These are phyloP conservation scores for Danaus plexippus DNA, from an alignment of 1,140 invertebrate species.

Conservation along the genomic window DNA sequence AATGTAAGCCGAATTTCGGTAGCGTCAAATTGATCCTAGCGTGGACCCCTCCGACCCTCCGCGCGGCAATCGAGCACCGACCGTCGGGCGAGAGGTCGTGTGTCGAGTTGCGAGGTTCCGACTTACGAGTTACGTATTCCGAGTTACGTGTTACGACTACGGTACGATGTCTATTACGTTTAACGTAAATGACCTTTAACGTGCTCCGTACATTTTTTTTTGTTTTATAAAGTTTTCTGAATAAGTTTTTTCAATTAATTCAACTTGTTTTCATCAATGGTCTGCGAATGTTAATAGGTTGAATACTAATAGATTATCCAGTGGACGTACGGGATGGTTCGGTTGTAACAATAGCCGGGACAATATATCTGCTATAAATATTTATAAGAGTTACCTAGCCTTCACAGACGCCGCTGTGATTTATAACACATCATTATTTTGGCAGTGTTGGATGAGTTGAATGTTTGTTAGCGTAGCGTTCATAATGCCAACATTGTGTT, in stretches of 20 bases:
- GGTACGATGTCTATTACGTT: constrained; percentile 27
- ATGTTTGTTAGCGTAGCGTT: background rate
- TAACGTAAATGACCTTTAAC: too few relatives aligned
- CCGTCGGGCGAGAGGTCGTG: constrained; percentile 57
- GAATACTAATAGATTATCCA: background rate
- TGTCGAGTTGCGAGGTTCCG: constrained; percentile 15
- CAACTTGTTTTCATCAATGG: too few relatives aligned
- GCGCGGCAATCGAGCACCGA: constrained; percentile 60
- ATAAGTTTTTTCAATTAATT: too few relatives aligned
- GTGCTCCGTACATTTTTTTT: too few relatives aligned
- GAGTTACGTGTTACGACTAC: constrained; percentile 43
- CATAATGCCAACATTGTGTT: background rate
- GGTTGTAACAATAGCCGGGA: constrained; percentile 33
- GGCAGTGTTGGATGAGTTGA: constrained; percentile 18
- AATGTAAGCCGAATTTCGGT: constrained; percentile 35
- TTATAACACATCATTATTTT: constrained; percentile 29
- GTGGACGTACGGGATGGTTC: constrained; percentile 21
- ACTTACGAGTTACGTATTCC: constrained; percentile 32
- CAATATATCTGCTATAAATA: constrained; percentile 35
- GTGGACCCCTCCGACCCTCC: constrained; percentile 43
- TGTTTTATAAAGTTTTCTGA: too few relatives aligned
- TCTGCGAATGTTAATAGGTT: background rate
- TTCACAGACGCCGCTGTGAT: constrained; percentile 28
- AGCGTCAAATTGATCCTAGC: constrained; percentile 59
- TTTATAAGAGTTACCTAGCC: constrained; percentile 35